Evolutionary conservation across 1,140 invertebrate genomes (phyloP).

Genomic region (Brachystomella parvula): DNA sequence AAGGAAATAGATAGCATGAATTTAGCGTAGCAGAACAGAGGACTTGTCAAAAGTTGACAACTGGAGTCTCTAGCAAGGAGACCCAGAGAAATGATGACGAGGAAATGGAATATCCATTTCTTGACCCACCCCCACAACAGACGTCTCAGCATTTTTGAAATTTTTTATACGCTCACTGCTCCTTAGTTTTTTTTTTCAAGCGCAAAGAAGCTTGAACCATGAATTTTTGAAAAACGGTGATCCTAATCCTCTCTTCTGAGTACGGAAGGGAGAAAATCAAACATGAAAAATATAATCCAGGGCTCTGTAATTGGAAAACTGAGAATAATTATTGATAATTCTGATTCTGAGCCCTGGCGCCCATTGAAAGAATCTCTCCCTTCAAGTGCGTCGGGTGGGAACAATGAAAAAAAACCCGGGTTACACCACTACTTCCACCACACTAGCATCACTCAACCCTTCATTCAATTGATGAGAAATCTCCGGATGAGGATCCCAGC

Average conservation of each 20-base stretch:
- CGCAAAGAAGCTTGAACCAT: too few species aligned
- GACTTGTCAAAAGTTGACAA: constrained; percentile 8
- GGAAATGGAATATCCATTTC: not conserved
- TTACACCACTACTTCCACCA: not conserved
- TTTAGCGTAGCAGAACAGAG: constrained; percentile 7
- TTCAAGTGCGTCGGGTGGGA: not conserved
- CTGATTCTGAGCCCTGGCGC: too few species aligned
- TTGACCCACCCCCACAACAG: not conserved
- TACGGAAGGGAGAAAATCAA: not conserved
- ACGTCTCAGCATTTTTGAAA: too few species aligned
- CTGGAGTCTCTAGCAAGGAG: not conserved
- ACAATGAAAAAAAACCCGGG: constrained; percentile 7
- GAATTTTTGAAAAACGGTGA: too few species aligned
- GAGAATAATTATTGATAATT: too few species aligned
- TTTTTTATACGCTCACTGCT: too few species aligned
- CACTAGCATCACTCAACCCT: constrained; percentile 2
- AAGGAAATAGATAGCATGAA: constrained; percentile 6
- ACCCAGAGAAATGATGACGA: not conserved
- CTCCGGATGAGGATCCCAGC: too few species aligned
- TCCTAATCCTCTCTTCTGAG: too few species aligned
- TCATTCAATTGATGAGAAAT: too few species aligned
- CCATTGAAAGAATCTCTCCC: too few species aligned
- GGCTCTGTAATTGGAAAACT: not conserved
- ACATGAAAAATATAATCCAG: not conserved
- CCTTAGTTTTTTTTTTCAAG: too few species aligned